Conservation (phyloP, 2,888 invertebrate genomes). For the Pocota personata region DNA sequence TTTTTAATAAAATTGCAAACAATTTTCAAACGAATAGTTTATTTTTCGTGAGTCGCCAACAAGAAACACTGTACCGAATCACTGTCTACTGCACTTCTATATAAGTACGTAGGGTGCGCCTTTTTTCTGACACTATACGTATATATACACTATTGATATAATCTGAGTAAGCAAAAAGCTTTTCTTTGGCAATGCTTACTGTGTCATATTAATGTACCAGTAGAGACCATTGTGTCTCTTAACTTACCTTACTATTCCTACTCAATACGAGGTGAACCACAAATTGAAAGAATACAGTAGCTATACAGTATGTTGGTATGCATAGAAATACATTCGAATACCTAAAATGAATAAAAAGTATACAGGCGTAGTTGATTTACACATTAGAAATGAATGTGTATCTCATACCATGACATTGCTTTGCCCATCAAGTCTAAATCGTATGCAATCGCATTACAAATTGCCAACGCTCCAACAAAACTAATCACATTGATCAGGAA, state of each 20-base stretch:
- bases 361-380: neutral
- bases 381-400: neutral
- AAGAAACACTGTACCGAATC: no score
- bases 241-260: conserved; percentile 75
- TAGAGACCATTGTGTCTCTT: neutral
- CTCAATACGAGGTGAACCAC: conserved; percentile 76
- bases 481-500: conserved; percentile 78
- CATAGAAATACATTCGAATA: conserved; percentile 76
- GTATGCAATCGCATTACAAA: conserved; percentile 77
- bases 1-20: no score
- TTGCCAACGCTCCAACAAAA: conserved; percentile 76
- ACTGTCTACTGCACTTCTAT: no score
- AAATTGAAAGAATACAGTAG: conserved; percentile 77
- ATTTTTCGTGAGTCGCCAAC: no score
- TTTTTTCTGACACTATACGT: no score
- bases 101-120: no score
- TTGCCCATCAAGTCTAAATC: conserved; percentile 77
- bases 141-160: no score
- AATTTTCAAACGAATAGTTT: no score
- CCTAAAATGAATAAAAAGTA: conserved; percentile 58
- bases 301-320: conserved; percentile 77
- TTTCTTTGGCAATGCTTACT: no score
- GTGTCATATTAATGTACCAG: no score
- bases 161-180: no score
- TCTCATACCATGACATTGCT: conserved; percentile 78